Conservation (phyloP, 2,888 invertebrate species). For the Archips xylosteana region DNA sequence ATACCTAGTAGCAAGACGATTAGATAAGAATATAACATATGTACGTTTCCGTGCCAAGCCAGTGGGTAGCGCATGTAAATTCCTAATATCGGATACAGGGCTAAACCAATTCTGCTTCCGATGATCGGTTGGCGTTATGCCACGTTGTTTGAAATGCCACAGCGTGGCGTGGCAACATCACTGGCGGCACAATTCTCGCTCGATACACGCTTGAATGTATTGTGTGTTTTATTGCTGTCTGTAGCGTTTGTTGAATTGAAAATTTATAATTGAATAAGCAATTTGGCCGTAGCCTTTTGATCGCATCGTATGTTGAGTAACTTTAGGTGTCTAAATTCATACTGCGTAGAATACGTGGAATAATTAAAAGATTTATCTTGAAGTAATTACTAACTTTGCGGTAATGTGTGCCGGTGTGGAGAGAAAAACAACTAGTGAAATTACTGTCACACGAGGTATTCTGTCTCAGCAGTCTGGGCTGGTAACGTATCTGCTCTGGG, state of each 20-base stretch:
- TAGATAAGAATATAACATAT: conserved; percentile 17
- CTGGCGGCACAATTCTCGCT: neutral
- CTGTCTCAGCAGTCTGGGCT: too few relatives aligned
- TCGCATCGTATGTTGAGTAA: neutral
- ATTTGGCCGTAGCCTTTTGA: neutral
- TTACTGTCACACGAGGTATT: too few relatives aligned
- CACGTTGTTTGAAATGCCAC: conserved; percentile 27
- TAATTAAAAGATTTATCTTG: neutral
- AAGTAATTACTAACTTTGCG: too few relatives aligned
- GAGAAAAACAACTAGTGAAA: too few relatives aligned
- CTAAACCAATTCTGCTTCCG: conserved; percentile 37
- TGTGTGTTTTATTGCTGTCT: conserved; percentile 3
- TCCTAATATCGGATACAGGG: conserved; percentile 29
- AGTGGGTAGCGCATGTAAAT: conserved; percentile 31
- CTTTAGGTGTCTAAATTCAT: neutral
- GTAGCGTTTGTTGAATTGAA: neutral
- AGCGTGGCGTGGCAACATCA: conserved; percentile 9
- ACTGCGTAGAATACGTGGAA: too few relatives aligned
- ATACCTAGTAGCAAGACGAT: neutral
- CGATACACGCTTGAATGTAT: neutral
- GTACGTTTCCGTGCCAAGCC: conserved; percentile 33
- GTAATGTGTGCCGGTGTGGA: too few relatives aligned
- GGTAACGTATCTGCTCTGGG: too few relatives aligned
- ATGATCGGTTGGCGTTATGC: conserved; percentile 42
- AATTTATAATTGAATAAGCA: neutral